These are phyloP conservation scores for Pedicia rivosa DNA, from an alignment of 2,888 invertebrate genomes.

Conservation along the genomic window DNA sequence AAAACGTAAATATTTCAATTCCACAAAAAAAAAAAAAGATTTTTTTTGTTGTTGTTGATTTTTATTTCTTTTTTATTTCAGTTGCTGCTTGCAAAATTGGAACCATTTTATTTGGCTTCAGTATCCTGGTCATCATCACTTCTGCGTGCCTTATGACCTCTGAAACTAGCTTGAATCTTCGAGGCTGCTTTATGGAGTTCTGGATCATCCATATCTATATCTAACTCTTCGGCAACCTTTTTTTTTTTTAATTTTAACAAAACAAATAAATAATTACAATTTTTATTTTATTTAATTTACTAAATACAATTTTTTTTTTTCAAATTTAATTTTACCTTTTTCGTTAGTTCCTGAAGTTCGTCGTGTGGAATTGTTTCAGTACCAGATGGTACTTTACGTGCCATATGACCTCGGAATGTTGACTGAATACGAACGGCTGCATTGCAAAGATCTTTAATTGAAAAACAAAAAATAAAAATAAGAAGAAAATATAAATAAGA, in stretches of 20 bases:
- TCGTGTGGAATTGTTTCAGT: slow-evolving; percentile 30
- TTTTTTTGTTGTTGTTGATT: no score
- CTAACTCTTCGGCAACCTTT: slow-evolving; percentile 52
- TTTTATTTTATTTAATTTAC: neutral
- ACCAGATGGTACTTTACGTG: slow-evolving; percentile 44
- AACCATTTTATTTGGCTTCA: slow-evolving; percentile 6
- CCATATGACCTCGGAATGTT: slow-evolving; percentile 78
- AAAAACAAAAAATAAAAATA: no score
- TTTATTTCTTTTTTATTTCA: no score
- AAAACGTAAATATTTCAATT: no score
- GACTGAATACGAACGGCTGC: slow-evolving; percentile 87
- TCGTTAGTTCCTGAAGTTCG: slow-evolving; percentile 37
- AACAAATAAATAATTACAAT: slow-evolving; percentile 1
- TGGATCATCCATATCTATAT: slow-evolving; percentile 74
- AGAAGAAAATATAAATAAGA: no score
- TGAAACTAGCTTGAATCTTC: slow-evolving; percentile 84
- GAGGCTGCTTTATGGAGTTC: slow-evolving; percentile 79
- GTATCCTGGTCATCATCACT: slow-evolving; percentile 33
- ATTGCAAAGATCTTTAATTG: slow-evolving; percentile 53
- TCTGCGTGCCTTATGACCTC: slow-evolving; percentile 77
- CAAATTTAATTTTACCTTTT: slow-evolving; percentile 22
- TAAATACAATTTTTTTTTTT: neutral
- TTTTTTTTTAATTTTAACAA: no score
- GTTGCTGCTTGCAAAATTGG: no score
- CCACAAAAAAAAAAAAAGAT: no score